Evolutionary conservation across 2,888 invertebrate genomes (phyloP).

Genomic region (Melinaea menophilus): DNA sequence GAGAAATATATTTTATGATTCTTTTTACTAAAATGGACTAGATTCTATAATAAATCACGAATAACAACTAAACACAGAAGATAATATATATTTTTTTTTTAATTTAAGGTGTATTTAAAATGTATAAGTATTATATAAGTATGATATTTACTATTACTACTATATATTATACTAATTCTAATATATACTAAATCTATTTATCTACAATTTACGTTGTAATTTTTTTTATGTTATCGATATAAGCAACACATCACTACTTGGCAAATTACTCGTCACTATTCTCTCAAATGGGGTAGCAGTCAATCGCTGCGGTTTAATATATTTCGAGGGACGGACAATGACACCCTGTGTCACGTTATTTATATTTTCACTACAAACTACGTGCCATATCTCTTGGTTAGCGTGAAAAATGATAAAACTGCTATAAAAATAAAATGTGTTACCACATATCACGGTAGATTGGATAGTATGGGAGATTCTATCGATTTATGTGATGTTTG

Average conservation of each 20-base stretch:
- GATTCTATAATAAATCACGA: not conserved
- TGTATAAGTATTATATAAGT: too few species aligned
- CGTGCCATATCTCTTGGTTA: slow-evolving; percentile 51
- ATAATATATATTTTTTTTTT: too few species aligned
- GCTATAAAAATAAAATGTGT: slow-evolving; percentile 18
- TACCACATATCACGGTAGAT: slow-evolving; percentile 2
- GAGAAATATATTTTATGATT: slow-evolving; percentile 4
- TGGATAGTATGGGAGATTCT: not conserved
- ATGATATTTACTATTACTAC: too few species aligned
- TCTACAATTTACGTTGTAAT: too few species aligned
- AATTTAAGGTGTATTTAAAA: too few species aligned
- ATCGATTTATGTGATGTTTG: not conserved
- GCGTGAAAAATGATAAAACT: slow-evolving; percentile 28
- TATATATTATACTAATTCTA: too few species aligned
- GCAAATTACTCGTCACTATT: slow-evolving; percentile 53
- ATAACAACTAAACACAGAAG: not conserved
- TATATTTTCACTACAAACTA: slow-evolving; percentile 51
- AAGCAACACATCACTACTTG: slow-evolving; percentile 33
- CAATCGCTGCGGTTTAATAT: slow-evolving; percentile 70
- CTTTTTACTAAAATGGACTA: not conserved
- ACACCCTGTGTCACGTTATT: slow-evolving; percentile 64
- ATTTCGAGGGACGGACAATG: slow-evolving; percentile 59
- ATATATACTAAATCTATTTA: too few species aligned
- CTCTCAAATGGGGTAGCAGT: slow-evolving; percentile 52
- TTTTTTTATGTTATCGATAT: slow-evolving; percentile 17